phyloP scores from a whole-genome alignment of 2,888 invertebrate genomes.

The Zeuzera pyrina region DNA sequence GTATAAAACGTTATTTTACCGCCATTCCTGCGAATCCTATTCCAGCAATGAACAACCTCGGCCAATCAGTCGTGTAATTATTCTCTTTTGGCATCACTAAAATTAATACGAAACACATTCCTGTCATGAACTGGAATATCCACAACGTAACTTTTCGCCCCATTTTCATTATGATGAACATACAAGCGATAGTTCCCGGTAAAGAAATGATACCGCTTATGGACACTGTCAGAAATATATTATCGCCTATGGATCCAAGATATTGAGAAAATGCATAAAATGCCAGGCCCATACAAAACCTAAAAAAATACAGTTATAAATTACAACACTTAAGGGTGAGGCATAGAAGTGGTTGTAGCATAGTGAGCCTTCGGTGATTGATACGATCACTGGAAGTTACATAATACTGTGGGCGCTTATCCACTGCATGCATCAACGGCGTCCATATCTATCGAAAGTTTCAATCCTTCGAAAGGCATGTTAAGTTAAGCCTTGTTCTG shows the following conservation, averaged over 20 bases:
- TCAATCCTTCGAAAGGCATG: no score
- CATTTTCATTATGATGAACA: constrained; percentile 55
- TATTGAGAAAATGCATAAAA: constrained; percentile 76
- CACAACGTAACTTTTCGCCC: constrained; percentile 68
- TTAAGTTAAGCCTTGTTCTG: no score
- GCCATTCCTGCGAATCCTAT: constrained; percentile 78
- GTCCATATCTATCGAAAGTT: no score
- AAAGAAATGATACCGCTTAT: constrained; percentile 68
- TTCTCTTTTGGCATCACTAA: constrained; percentile 55
- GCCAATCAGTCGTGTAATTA: constrained; percentile 60
- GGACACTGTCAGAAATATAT: constrained; percentile 69
- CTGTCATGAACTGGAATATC: constrained; percentile 57
- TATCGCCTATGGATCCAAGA: constrained; percentile 64
- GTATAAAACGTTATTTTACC: no score
- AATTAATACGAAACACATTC: constrained; percentile 63
- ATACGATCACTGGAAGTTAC: no score
- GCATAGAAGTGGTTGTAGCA: no score
- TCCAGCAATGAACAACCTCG: constrained; percentile 71
- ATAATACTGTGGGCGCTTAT: no score
- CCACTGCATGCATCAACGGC: no score
- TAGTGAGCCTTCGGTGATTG: no score
- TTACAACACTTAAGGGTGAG: no score
- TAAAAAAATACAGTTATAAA: constrained; percentile 24
- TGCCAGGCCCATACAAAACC: constrained; percentile 72
- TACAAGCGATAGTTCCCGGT: constrained; percentile 67